A percentile compares a stretch with the other conserved stretches of the same genome.
These are phyloP conservation scores for Ornithorhynchus anatinus DNA, from an alignment of 2,113 vertebrate species.

Conservation along the genomic window DNA sequence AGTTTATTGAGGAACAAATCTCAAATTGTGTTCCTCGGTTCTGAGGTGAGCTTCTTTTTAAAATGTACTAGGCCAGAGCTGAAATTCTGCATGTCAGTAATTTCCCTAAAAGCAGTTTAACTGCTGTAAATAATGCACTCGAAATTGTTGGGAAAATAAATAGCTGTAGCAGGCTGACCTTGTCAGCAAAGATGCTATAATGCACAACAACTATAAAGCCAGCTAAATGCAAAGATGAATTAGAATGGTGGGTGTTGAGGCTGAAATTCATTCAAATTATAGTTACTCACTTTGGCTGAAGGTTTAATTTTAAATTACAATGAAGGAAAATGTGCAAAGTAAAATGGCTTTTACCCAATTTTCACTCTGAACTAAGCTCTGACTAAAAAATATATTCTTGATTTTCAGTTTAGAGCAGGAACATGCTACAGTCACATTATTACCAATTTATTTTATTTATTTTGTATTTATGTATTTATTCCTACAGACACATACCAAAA, in stretches of 20 bases:
- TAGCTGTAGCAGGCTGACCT: background rate
- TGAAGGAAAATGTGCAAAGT: slow-evolving; percentile 13
- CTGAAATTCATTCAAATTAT: slow-evolving; percentile 21
- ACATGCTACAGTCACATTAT: background rate
- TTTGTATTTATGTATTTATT: background rate
- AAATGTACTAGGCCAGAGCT: slow-evolving; percentile 12
- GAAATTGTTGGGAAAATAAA: slow-evolving; percentile 13
- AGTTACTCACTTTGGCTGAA: slow-evolving; percentile 21
- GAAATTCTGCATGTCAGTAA: slow-evolving; percentile 14
- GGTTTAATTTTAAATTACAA: slow-evolving; percentile 48
- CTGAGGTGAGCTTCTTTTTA: background rate
- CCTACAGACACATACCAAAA: background rate
- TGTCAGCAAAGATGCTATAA: background rate
- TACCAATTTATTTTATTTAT: background rate
- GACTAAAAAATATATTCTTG: background rate
- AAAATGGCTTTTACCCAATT: slow-evolving; percentile 27
- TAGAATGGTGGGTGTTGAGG: background rate
- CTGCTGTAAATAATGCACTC: slow-evolving; percentile 28
- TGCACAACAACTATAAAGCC: background rate
- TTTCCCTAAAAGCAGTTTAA: slow-evolving; percentile 42
- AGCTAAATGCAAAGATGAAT: background rate
- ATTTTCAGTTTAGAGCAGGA: background rate
- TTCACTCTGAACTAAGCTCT: background rate
- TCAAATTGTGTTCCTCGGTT: slow-evolving; percentile 6
- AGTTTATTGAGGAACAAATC: background rate